Evolutionary conservation across 2,797 vertebrate species (phyloP), one percentile per base, ranked within the genome.

Genomic region (Pseudochirops corinnae): DNA sequence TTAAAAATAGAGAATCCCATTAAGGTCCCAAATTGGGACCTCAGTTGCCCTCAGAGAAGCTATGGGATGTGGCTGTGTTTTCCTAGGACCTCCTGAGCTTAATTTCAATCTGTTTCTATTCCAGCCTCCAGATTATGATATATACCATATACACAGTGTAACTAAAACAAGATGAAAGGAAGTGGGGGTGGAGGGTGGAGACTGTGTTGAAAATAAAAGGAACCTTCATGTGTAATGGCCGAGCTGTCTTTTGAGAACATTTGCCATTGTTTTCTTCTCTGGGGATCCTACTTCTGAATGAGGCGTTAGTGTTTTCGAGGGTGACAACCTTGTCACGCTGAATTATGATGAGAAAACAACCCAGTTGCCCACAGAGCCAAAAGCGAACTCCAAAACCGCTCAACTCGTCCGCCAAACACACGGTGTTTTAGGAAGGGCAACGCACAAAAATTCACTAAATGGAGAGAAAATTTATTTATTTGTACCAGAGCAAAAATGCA

Each of bases 291-390:
- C 90, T 97, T 98, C 96, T 98, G 98, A 97, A 98, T 97, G 98
- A 98, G 98, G 98, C 98, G 98, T 97, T 97, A 98, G 98, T 98
- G 97, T 99, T 98, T 97, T 97, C 95, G 98, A 97, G 98, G 98
- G 98, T 98, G 98, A 98, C 98, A 98, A 98, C 98, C 98, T 98
- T 99, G 98, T 98, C 98, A 98, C 95, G 96, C 97, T 98, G 98
- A 99, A 98, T 98, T 98, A 98, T 96, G 95, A 96, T 97, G 97
- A 97, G 98, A 98, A 98, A 98, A 98, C 97, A 98, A 95, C 96
- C 96, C 96, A 97, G 97, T 98, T 98, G 97, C 96, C 98, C 97
- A 95, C 94, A 97, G 96, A 98, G 98, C 98, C 98, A 97, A 98
- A 98, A 97, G 94, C 97, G 98, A 98, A 98, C 97, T 98, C 98